phyloP scores from a whole-genome alignment of 2,888 invertebrate genomes.

The Zhuqinia jingwanae region DNA sequence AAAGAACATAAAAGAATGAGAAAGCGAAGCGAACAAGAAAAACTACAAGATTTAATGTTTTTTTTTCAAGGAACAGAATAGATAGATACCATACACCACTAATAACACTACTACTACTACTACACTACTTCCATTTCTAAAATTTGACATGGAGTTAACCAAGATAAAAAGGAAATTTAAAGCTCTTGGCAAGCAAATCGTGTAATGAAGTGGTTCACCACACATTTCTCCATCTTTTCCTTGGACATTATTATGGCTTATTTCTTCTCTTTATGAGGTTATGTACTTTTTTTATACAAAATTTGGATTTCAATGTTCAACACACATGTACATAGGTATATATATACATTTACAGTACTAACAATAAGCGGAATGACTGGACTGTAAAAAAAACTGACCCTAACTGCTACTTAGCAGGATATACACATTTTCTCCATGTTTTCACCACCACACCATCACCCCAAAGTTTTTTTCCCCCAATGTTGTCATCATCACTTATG shows the following conservation, averaged over 20 bases:
- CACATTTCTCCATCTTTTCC: constrained; percentile 56
- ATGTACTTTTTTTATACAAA: constrained; percentile 37
- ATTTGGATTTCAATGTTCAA: constrained; percentile 19
- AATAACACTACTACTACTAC: background rate
- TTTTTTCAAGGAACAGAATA: background rate
- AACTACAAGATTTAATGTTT: constrained; percentile 51
- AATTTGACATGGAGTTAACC: constrained; percentile 63
- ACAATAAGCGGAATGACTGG: constrained; percentile 20
- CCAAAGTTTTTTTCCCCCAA: background rate
- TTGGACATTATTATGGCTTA: constrained; percentile 63
- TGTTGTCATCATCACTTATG: constrained; percentile 34
- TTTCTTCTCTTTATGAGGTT: constrained; percentile 45
- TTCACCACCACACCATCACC: background rate
- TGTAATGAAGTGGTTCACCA: constrained; percentile 69
- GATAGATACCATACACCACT: background rate
- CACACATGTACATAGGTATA: background rate
- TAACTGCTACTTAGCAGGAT: background rate
- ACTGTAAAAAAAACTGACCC: constrained; percentile 24
- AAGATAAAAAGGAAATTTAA: constrained; percentile 65
- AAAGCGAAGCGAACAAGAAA: constrained; percentile 21
- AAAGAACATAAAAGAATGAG: constrained; percentile 25
- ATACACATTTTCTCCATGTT: background rate
- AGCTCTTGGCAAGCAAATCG: constrained; percentile 63
- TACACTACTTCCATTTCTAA: constrained; percentile 23
- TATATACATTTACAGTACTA: background rate